These are phyloP conservation scores for Saccostrea cuccullata DNA, from an alignment of 1,140 invertebrate genomes.

Conservation along the genomic window DNA sequence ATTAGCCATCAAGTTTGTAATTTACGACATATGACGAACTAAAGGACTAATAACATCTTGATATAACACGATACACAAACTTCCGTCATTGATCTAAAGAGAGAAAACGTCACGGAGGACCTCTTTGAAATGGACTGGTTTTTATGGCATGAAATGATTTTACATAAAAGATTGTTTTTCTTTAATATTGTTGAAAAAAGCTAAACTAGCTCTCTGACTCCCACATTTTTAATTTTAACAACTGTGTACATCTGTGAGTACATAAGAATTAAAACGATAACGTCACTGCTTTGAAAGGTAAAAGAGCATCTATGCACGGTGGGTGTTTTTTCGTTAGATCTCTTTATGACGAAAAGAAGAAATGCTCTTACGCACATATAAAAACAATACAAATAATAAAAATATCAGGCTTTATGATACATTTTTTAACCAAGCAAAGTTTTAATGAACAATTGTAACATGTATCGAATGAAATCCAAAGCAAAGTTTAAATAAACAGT, in stretches of 20 bases:
- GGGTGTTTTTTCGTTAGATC: too few relatives aligned
- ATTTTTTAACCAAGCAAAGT: not conserved
- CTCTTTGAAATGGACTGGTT: not conserved
- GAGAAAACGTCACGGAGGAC: not conserved
- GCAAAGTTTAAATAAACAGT: not conserved
- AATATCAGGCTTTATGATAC: not conserved
- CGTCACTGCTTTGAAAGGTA: not conserved
- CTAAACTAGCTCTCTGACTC: not conserved
- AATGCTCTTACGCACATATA: too few relatives aligned
- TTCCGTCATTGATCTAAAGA: not conserved
- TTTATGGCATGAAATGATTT: constrained; percentile 10
- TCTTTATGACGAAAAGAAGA: too few relatives aligned
- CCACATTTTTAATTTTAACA: not conserved
- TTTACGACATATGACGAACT: constrained; percentile 11
- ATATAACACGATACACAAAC: not conserved
- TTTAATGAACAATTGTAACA: not conserved
- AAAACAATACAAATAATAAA: not conserved
- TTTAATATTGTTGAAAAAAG: not conserved
- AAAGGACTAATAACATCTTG: not conserved
- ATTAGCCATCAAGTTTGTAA: not conserved
- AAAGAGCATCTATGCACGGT: not conserved
- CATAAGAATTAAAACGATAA: not conserved
- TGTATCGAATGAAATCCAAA: not conserved
- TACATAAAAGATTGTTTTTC: not conserved
- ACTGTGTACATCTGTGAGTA: not conserved